These are phyloP conservation scores for Drosophila busckii DNA, from an alignment of 1,140 invertebrate genomes.

Conservation along the genomic window DNA sequence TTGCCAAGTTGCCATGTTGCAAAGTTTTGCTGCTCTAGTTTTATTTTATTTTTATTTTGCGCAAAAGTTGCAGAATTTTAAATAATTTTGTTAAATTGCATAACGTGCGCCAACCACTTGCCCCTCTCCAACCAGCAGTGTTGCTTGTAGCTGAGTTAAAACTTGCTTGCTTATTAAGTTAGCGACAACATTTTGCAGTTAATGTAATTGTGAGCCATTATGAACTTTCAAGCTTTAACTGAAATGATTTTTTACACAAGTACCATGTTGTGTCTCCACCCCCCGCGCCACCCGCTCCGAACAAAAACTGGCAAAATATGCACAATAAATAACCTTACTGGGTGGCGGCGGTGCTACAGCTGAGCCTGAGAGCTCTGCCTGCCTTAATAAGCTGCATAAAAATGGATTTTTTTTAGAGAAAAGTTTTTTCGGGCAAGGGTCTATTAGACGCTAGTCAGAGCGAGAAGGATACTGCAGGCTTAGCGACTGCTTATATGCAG, in stretches of 20 bases:
- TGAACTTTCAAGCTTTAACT: constrained; percentile 24
- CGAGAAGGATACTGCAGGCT: constrained; percentile 24
- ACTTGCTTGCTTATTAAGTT: constrained; percentile 65
- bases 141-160: constrained; percentile 27
- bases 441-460: constrained; percentile 54
- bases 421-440: too few relatives aligned
- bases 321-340: constrained; percentile 53
- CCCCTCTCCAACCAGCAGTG: background rate
- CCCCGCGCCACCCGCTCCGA: constrained; percentile 10
- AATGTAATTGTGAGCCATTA: constrained; percentile 67
- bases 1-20: constrained; percentile 43
- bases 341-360: background rate
- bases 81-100: constrained; percentile 74
- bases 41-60: constrained; percentile 4
- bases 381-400: constrained; percentile 69
- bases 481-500: constrained; percentile 11
- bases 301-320: constrained; percentile 19
- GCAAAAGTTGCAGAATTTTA: constrained; percentile 65
- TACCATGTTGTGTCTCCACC: too few relatives aligned
- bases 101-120: constrained; percentile 37
- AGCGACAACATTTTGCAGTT: constrained; percentile 61
- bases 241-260: constrained; percentile 9
- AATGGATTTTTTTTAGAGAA: constrained; percentile 47
- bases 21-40: constrained; percentile 66
- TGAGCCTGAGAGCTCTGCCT: constrained; percentile 6